A percentile compares a stretch with the other conserved stretches of the same genome.
These are phyloP conservation scores for Ameiurus melas DNA, from an alignment of 2,113 vertebrate genomes.

Conservation along the genomic window DNA sequence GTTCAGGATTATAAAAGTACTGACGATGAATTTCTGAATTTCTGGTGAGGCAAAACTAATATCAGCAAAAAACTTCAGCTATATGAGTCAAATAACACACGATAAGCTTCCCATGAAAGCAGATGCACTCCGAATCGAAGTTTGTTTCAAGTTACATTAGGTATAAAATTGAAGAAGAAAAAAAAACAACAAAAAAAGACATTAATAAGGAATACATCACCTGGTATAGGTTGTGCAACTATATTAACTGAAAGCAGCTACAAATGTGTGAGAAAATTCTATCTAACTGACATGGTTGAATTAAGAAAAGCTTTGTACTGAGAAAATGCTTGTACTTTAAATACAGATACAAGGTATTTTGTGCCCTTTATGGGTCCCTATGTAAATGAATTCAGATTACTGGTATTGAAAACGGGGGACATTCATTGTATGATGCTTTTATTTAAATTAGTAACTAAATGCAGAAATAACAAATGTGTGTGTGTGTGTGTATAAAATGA, in stretches of 20 bases:
- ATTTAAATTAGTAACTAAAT: background rate
- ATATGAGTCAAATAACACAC: slow-evolving; percentile 4
- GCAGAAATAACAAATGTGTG: background rate
- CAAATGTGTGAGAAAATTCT: slow-evolving; percentile 50
- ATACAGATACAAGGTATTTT: background rate
- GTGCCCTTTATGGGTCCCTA: background rate
- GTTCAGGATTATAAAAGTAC: background rate
- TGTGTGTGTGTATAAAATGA: background rate
- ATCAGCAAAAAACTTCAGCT: slow-evolving; percentile 8
- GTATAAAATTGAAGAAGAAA: slow-evolving; percentile 61
- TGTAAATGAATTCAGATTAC: background rate
- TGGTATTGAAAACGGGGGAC: background rate
- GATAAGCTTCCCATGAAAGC: too few species aligned
- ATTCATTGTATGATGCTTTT: background rate
- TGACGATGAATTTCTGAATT: background rate
- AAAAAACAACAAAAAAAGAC: background rate
- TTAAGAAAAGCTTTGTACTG: slow-evolving; percentile 31
- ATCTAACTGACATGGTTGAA: background rate
- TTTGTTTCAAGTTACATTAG: slow-evolving; percentile 85
- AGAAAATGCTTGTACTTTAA: slow-evolving; percentile 7
- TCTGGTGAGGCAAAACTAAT: slow-evolving; percentile 19
- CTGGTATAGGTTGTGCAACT: slow-evolving; percentile 55
- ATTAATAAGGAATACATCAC: slow-evolving; percentile 4
- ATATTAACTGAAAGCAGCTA: slow-evolving; percentile 59
- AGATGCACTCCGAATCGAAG: slow-evolving; percentile 97